These are phyloP conservation scores for Coracopsis vasa DNA, from an alignment of 2,113 vertebrate genomes.

Conservation along the genomic window DNA sequence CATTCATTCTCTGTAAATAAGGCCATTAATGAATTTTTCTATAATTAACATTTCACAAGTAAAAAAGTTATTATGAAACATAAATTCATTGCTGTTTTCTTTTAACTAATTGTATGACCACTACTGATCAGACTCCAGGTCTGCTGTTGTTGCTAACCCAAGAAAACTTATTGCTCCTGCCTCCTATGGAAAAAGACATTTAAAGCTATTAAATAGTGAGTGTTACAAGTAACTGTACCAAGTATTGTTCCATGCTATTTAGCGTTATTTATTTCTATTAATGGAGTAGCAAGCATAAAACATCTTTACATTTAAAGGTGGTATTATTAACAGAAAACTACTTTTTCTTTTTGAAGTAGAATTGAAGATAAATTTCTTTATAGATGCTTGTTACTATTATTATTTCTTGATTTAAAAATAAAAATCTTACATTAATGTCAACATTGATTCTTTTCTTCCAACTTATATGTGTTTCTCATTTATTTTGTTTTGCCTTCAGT, in stretches of 20 bases:
- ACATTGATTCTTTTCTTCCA: neutral
- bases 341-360: neutral
- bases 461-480: neutral
- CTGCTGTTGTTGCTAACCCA: neutral
- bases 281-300: neutral
- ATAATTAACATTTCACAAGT: neutral
- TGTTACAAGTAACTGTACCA: neutral
- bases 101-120: neutral
- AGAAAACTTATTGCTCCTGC: neutral
- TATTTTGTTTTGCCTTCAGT: neutral
- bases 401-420: neutral
- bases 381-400: neutral
- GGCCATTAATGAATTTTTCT: neutral
- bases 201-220: neutral
- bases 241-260: neutral
- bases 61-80: neutral
- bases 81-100: conserved; percentile 2
- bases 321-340: neutral
- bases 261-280: neutral
- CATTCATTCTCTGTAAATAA: neutral
- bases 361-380: neutral
- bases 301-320: neutral
- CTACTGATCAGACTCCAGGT: neutral
- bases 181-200: neutral
- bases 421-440: neutral